Evolutionary conservation across 2,888 invertebrate genomes (phyloP), one percentile per base, ranked within the genome.

Genomic region (Embidobia sp.): DNA sequence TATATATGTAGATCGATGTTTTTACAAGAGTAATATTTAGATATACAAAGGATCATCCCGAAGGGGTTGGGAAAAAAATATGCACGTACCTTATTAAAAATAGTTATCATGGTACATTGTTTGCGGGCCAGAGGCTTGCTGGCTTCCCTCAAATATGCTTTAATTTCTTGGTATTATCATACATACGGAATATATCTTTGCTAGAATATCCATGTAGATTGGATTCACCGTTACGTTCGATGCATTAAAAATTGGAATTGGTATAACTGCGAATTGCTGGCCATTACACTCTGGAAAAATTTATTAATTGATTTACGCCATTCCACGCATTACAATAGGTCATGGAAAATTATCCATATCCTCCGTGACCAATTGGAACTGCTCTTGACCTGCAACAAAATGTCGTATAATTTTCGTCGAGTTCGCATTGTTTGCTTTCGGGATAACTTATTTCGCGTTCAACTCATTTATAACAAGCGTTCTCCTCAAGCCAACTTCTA

Each of bases 261-360:
- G 33, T 48, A 63, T 61, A 72, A 53, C 61, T 55, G 46, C 63
- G 13, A 13, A 16, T 51, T 51, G 46, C 26, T 22, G 42, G 51
- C 63, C 63, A 48, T 35, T 63, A 49, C 19, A 42, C 33, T 10
- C 49, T 64, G 64, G 66, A 59, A 44, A 72, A 57, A 57, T 27
- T 26, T 48, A 7, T 55, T 75, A 64, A 55, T 67, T 72, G 35
- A 18, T 74, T 80, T 69, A 86, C 79, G 83, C 84, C 73, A 79
- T 79, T 51, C 81, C 82, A 67, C 80, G 80, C 55, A 84, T 77
- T 79, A 75, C 82, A 70, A 79, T 77, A 79, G 85, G 87, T 91
- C 90, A 93, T 79, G 93, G 92, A 78, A 91, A 91, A 77, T 92
- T 92, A 81, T 92, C 93, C 85, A 92, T 90, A 83, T 93, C 92